These are phyloP conservation scores for Stenotaenia linearis DNA, from an alignment of 2,888 invertebrate species.

Conservation along the genomic window DNA sequence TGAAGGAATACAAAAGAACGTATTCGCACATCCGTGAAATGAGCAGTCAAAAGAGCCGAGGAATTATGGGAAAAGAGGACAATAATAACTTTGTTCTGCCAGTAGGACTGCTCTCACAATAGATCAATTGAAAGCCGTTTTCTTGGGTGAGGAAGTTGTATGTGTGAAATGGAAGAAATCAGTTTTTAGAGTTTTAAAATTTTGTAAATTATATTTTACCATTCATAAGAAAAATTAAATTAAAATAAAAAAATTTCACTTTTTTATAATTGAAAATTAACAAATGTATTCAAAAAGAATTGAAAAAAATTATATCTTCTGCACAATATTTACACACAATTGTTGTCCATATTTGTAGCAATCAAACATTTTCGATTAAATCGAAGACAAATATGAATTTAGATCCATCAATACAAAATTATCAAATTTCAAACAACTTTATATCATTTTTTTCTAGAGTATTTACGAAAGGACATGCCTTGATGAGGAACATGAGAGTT, in stretches of 20 bases:
- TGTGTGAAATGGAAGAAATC: not conserved
- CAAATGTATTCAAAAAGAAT: not conserved
- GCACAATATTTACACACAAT: constrained; percentile 8
- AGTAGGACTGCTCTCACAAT: not conserved
- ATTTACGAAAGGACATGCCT: not conserved
- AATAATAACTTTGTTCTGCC: not conserved
- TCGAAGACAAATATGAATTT: not conserved
- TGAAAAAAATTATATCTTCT: not conserved
- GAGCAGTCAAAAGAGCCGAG: constrained; percentile 9
- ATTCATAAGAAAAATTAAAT: not conserved
- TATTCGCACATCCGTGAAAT: constrained; percentile 9
- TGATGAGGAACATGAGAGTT: constrained; percentile 9
- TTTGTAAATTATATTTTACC: not conserved
- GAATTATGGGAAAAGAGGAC: not conserved
- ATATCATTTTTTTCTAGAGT: not conserved
- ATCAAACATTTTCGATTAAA: not conserved
- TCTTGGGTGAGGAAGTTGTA: not conserved
- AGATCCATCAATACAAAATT: not conserved
- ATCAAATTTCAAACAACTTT: not conserved
- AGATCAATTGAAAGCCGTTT: not conserved
- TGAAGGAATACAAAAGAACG: constrained; percentile 9
- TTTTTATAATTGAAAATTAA: not conserved
- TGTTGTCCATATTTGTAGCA: not conserved
- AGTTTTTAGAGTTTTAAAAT: not conserved
- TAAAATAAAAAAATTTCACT: not conserved